Evolutionary conservation across 30 jellyfish, hydroid and myxozoan species (phyloP).

Genomic region (Haliclystus octoradiatus): DNA sequence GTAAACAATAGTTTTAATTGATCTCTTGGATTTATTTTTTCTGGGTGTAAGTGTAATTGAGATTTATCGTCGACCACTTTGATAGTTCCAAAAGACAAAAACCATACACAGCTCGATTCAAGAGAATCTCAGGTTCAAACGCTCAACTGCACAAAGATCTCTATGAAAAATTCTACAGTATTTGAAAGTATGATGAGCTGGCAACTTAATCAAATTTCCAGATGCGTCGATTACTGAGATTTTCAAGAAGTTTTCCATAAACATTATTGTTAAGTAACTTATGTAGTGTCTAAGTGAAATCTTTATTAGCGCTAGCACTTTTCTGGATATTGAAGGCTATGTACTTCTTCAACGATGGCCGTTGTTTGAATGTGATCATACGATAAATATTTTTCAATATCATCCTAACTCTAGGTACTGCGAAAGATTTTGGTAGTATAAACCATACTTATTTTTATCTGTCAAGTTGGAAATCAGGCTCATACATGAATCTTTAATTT

Average conservation of each 20-base stretch:
- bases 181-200: conserved; percentile 22
- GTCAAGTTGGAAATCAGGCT: conserved; percentile 36
- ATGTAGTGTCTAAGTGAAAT: conserved; percentile 32
- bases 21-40: conserved; percentile 14
- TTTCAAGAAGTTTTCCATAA: conserved; percentile 53
- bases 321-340: conserved; percentile 34
- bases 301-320: conserved; percentile 19
- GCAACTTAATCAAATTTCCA: conserved; percentile 1
- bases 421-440: conserved; percentile 36
- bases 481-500: neutral
- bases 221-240: conserved; percentile 23
- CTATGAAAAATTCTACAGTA: conserved; percentile 17
- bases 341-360: conserved; percentile 26
- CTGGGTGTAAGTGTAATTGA: conserved; percentile 43
- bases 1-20: conserved; percentile 28
- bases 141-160: conserved; percentile 27
- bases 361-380: conserved; percentile 32
- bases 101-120: conserved; percentile 36
- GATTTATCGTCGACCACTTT: conserved; percentile 31
- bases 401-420: conserved; percentile 19
- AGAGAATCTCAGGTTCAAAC: conserved; percentile 8
- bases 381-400: conserved; percentile 25
- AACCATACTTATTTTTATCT: conserved; percentile 31
- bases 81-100: conserved; percentile 41
- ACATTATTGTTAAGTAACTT: conserved; percentile 35